phyloP scores from a whole-genome alignment of 2,113 vertebrate genomes.

The Chlamydotis undulata region DNA sequence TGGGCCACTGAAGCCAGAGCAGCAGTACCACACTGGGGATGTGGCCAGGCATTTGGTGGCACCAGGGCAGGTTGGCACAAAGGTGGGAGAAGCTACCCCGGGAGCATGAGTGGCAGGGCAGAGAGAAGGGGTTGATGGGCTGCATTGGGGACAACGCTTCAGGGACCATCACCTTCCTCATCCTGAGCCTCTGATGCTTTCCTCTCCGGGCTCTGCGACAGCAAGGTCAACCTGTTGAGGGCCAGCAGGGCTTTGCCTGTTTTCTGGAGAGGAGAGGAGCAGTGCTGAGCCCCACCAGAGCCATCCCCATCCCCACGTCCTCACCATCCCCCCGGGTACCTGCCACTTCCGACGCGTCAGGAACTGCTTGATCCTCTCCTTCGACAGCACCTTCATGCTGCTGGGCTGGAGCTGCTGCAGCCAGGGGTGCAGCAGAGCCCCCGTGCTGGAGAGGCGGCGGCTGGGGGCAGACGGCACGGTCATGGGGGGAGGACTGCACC shows the following conservation, averaged over 20 bases:
- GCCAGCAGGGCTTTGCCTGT: conserved; percentile 87
- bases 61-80: neutral
- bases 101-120: neutral
- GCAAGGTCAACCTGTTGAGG: conserved; percentile 81
- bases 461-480: neutral
- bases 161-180: conserved; percentile 32
- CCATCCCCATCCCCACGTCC: fast-evolving
- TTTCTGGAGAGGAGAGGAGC: conserved; percentile 73
- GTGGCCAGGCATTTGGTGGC: fast-evolving
- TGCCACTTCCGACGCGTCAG: conserved; percentile 85
- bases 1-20: neutral
- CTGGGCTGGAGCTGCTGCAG: conserved; percentile 73
- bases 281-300: neutral
- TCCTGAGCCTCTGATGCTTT: conserved; percentile 45
- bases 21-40: neutral
- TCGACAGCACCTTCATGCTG: conserved; percentile 76
- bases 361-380: conserved; percentile 83
- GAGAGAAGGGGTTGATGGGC: neutral
- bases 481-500: neutral
- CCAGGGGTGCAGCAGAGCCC: conserved; percentile 84
- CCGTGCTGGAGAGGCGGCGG: conserved; percentile 73
- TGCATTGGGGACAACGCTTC: fast-evolving
- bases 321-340: conserved; percentile 45
- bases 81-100: neutral
- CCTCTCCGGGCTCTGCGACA: conserved; percentile 74